Evolutionary conservation across 2,888 invertebrate genomes (phyloP).

Genomic region (Gastrophysa polygoni): DNA sequence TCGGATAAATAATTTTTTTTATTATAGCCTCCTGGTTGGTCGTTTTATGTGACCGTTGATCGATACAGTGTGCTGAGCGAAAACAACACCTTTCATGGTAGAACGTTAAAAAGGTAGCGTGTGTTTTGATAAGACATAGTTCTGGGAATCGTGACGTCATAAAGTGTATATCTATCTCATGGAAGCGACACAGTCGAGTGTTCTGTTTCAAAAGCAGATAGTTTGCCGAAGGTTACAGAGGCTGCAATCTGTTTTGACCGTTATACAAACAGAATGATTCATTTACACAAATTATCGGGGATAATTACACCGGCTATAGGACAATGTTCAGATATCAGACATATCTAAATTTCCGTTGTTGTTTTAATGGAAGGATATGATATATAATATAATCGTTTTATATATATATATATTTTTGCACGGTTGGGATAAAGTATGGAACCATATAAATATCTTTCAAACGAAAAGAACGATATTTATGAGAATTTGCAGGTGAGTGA

Average conservation of each 20-base stretch:
- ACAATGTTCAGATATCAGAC: background rate
- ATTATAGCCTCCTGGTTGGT: conserved; percentile 9
- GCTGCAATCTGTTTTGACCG: conserved; percentile 1
- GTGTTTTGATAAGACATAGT: conserved; percentile 5
- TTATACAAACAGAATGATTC: background rate
- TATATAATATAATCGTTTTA: too few species aligned
- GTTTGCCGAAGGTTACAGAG: conserved; percentile 11
- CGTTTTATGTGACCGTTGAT: conserved; percentile 37
- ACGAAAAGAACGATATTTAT: too few species aligned
- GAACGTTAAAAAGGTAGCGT: conserved; percentile 19
- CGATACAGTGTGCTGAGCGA: conserved; percentile 27
- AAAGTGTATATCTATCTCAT: background rate
- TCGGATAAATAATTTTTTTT: conserved; percentile 30
- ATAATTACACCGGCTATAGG: background rate
- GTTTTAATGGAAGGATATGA: too few species aligned
- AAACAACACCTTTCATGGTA: conserved; percentile 29
- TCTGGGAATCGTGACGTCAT: conserved; percentile 10
- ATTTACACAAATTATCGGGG: background rate
- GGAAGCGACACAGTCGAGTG: background rate
- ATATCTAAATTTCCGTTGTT: background rate
- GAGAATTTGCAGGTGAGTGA: too few species aligned
- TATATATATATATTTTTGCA: too few species aligned
- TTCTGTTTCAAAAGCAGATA: conserved; percentile 12
- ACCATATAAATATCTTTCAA: too few species aligned
- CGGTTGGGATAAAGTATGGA: too few species aligned